Evolutionary conservation across 2,888 invertebrate genomes (phyloP), one percentile per base, ranked within the genome.

Genomic region (Hofmannophila pseudospretella): DNA sequence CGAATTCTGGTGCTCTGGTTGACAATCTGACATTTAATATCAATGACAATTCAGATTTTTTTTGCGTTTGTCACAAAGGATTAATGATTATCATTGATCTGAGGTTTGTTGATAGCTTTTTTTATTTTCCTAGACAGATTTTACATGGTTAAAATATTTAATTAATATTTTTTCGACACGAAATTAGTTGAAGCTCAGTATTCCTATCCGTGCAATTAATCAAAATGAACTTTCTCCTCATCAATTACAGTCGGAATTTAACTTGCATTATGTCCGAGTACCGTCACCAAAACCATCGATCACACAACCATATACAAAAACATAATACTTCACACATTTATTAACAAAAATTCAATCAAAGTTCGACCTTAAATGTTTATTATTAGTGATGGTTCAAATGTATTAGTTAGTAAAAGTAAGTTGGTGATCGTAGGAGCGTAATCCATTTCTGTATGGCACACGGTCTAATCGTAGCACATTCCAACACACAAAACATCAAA

Each of bases 401-500:
- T 14, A 23, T 34, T 9, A 9, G 11, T 16, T 8, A 12, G 27
- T 27, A 27, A 19, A 12, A 19, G 36, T 41, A 41, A 37, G 40
- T 46, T 42, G 36, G 32, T 49, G 29, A 49, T 49, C 8, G 52
- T 34, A 44, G 34, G 41, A 46, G 49, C 44, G 53, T 58, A 57
- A 63, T 65, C 58, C 55, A 58, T 64, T 64, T 60, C 54, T 63
- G 56, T 59, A 58, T 51, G 52, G 59, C 58, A 59, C 52, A 59
- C 53, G 14, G 26, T 34, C 58, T 80, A 78, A 80, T 79, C 73
- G 72, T 54, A 57, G 66, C 55, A 66, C 78, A 78, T 81, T 79
- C 78, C 78, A 54, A 64, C 62, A 67, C 57, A 80, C 77, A 81
- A 80, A 82, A 79, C 80, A 80, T 77, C 73, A 67, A 69, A 63